Percentiles rank a stretch among this genome's conserved stretches.
phyloP scores from a whole-genome alignment of 1,140 invertebrate genomes.

The Papilio glaucus region DNA sequence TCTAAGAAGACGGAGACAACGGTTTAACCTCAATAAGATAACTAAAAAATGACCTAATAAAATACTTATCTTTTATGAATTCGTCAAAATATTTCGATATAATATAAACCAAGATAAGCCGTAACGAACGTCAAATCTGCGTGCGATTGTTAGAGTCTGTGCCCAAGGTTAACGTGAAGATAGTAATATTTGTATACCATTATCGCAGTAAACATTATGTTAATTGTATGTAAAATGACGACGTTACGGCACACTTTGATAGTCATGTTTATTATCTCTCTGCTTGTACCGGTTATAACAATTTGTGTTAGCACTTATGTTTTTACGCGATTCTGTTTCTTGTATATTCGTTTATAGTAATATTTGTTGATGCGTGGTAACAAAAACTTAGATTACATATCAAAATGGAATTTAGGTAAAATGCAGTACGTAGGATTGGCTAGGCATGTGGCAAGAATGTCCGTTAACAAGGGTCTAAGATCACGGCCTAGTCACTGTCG shows the following conservation, averaged over 20 bases:
- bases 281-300: neutral
- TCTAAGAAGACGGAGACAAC: too few relatives aligned
- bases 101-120: neutral
- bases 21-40: too few relatives aligned
- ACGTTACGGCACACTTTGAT: conserved; percentile 9
- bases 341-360: conserved; percentile 2
- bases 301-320: conserved; percentile 7
- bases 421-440: conserved; percentile 2
- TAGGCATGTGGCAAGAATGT: conserved; percentile 10
- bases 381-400: conserved; percentile 13
- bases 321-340: neutral
- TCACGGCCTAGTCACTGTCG: conserved; percentile 12
- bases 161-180: neutral
- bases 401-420: conserved; percentile 11
- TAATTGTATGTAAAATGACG: conserved; percentile 3
- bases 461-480: conserved; percentile 15
- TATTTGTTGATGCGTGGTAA: neutral
- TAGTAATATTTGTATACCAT: neutral
- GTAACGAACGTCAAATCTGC: neutral
- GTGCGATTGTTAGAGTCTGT: neutral
- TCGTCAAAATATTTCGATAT: neutral
- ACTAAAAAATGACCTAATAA: neutral
- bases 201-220: conserved; percentile 13
- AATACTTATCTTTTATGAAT: neutral
- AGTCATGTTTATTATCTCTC: neutral